A percentile compares a stretch with the other conserved stretches of the same genome.
These are phyloP conservation scores for Lymantria monacha DNA, from an alignment of 2,888 invertebrate species.

Conservation along the genomic window DNA sequence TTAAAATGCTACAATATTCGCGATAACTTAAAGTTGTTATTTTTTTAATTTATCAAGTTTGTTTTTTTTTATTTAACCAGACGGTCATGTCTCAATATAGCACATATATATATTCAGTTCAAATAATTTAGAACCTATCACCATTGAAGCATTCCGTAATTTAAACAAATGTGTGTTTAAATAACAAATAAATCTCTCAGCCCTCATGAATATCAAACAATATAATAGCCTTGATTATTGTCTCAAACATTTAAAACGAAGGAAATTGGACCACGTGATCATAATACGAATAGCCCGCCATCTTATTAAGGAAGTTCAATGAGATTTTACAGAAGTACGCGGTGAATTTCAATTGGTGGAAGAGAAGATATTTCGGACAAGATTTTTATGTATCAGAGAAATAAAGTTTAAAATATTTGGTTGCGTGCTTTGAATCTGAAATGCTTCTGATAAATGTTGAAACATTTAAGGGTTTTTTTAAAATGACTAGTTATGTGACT, in stretches of 20 bases:
- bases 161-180: no score
- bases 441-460: no score
- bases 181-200: slow-evolving; percentile 22
- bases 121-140: no score
- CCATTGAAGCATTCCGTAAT: no score
- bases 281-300: slow-evolving; percentile 43
- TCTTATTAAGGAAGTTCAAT: slow-evolving; percentile 54
- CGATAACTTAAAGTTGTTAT: no score
- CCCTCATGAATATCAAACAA: slow-evolving; percentile 40
- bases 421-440: neutral
- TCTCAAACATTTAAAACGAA: slow-evolving; percentile 60
- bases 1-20: no score
- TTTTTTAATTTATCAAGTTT: no score
- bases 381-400: neutral
- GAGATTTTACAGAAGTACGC: slow-evolving; percentile 24
- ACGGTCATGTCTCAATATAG: no score
- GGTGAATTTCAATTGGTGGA: slow-evolving; percentile 29
- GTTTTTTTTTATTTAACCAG: no score
- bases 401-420: neutral
- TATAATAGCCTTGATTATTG: slow-evolving; percentile 69
- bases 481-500: no score
- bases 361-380: slow-evolving; percentile 2
- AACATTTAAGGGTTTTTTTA: no score
- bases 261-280: slow-evolving; percentile 61
- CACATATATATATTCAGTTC: no score